Evolutionary conservation across 2,113 vertebrate genomes (phyloP).

Genomic region (Corvus cornix): DNA sequence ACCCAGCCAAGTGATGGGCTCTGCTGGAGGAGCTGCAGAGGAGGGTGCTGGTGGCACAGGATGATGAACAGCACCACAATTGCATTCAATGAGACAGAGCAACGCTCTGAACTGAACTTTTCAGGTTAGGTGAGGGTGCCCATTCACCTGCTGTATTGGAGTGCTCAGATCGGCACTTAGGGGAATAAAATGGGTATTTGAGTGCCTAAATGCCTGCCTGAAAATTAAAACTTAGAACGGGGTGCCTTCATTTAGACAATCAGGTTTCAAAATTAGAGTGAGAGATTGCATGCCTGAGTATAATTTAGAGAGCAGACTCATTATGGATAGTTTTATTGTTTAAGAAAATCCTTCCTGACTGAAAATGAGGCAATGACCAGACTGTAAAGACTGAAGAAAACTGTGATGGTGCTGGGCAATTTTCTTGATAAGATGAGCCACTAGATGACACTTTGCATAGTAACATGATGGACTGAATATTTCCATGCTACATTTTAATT

Average conservation of each 20-base stretch:
- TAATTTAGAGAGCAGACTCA: background rate
- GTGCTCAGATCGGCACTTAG: background rate
- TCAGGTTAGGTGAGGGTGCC: background rate
- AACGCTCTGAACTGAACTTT: background rate
- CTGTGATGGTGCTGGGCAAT: conserved; percentile 28
- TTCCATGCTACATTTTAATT: conserved; percentile 68
- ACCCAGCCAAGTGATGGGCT: fast-evolving
- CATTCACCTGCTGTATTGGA: background rate
- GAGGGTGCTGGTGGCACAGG: fast-evolving
- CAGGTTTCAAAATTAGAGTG: conserved; percentile 7
- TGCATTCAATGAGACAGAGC: background rate
- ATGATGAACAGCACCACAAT: fast-evolving
- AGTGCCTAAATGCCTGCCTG: background rate
- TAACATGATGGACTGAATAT: conserved; percentile 57
- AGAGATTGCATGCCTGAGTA: conserved; percentile 18
- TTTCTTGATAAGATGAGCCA: conserved; percentile 67
- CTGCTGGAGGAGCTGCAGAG: background rate
- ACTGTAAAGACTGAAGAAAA: conserved; percentile 51
- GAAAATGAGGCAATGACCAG: conserved; percentile 56
- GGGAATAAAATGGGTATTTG: background rate
- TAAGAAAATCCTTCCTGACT: conserved; percentile 62
- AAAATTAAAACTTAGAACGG: conserved; percentile 18
- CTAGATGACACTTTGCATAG: conserved; percentile 68
- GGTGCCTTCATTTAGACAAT: conserved; percentile 9
- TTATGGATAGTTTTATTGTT: conserved; percentile 22